A percentile compares a stretch with the other conserved stretches of the same genome.
These are phyloP conservation scores for Elaphurus davidianus DNA, from an alignment of 2,113 vertebrate species.

Conservation along the genomic window DNA sequence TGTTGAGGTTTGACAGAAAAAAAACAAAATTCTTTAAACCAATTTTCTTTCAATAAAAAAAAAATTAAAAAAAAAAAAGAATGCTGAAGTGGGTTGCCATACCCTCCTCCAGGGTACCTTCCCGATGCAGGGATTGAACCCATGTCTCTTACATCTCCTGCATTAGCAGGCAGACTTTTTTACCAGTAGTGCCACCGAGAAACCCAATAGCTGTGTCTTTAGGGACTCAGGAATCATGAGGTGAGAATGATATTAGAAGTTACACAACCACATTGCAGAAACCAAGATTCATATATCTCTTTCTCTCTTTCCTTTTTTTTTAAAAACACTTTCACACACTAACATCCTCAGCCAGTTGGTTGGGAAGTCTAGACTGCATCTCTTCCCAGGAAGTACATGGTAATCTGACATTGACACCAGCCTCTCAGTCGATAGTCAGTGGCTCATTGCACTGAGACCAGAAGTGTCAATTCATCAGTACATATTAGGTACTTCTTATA, in stretches of 20 bases:
- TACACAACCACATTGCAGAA: not conserved
- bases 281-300: not conserved
- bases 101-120: not conserved
- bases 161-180: accelerated
- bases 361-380: not conserved
- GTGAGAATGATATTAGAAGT: not conserved
- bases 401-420: not conserved
- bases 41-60: too few species aligned
- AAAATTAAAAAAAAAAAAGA: too few species aligned
- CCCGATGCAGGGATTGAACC: not conserved
- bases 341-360: not conserved
- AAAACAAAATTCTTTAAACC: too few species aligned
- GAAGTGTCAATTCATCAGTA: too few species aligned
- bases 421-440: not conserved
- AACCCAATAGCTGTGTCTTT: not conserved
- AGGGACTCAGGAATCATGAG: not conserved
- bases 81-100: not conserved
- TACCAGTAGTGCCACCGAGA: not conserved
- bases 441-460: not conserved
- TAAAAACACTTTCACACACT: not conserved
- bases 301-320: not conserved
- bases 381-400: not conserved
- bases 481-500: too few species aligned
- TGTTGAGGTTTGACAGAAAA: too few species aligned
- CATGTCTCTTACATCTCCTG: not conserved